These are phyloP conservation scores for Gallinago media DNA, from an alignment of 2,113 vertebrate genomes.

Conservation along the genomic window DNA sequence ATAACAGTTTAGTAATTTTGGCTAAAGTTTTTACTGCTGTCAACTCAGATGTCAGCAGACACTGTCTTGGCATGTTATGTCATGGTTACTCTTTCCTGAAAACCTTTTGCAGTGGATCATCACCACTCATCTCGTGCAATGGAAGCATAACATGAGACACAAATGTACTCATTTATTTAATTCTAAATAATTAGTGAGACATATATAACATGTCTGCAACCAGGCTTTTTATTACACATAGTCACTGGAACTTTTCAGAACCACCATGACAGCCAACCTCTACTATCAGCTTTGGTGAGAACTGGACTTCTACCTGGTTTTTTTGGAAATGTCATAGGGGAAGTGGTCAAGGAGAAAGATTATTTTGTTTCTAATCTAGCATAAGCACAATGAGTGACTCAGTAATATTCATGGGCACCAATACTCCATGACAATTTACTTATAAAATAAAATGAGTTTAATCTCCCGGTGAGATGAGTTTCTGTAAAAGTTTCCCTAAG, in stretches of 20 bases:
- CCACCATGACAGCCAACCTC: fast-evolving
- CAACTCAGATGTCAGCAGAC: not conserved
- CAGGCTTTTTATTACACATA: not conserved
- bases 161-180: not conserved
- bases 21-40: not conserved
- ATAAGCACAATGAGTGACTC: not conserved
- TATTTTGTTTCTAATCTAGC: not conserved
- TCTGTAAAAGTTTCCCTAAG: not conserved
- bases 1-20: not conserved
- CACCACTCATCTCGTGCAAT: not conserved
- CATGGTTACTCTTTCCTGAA: not conserved
- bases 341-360: not conserved
- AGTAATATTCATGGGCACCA: not conserved
- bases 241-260: not conserved
- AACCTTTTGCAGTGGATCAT: not conserved
- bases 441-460: not conserved
- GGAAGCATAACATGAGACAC: not conserved
- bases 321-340: not conserved
- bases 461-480: not conserved
- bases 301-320: not conserved
- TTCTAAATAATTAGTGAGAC: not conserved
- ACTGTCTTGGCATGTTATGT: not conserved
- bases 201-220: not conserved
- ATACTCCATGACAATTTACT: not conserved
- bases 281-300: not conserved